Conservation (phyloP, 2,797 vertebrate species). For the Myotis pilosus region DNA sequence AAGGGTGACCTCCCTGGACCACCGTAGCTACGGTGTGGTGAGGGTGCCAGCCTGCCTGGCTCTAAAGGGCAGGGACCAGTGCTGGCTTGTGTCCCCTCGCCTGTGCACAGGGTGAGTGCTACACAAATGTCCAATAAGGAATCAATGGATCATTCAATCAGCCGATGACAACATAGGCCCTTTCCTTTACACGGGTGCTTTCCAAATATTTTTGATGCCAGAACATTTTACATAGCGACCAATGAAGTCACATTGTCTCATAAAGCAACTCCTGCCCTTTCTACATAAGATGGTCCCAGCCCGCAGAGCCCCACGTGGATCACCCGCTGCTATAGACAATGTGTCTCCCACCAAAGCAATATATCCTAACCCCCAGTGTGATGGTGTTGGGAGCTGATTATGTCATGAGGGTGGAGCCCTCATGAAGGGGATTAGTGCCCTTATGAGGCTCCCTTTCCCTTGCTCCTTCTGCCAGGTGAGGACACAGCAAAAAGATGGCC, state of each 20-base stretch:
- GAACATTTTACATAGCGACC: fast-evolving
- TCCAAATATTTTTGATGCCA: neutral
- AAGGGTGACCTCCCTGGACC: neutral
- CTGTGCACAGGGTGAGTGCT: neutral
- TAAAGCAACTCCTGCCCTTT: neutral
- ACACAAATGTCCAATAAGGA: neutral
- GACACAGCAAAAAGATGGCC: neutral
- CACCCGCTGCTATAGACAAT: neutral
- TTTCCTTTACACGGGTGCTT: neutral
- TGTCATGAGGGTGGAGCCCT: neutral
- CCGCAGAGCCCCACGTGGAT: neutral
- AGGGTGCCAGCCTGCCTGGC: neutral
- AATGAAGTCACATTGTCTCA: neutral
- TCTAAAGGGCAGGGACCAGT: neutral
- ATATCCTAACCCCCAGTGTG: neutral
- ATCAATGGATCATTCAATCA: fast-evolving
- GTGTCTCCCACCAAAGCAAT: neutral
- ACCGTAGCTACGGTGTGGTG: fast-evolving
- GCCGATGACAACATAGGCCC: neutral
- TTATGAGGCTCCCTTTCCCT: neutral
- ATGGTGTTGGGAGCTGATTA: neutral
- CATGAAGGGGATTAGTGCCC: neutral
- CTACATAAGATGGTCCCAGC: fast-evolving
- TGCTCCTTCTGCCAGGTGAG: neutral
- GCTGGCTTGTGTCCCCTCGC: neutral